Percentiles rank a stretch among this genome's conserved stretches.
Conservation (phyloP, 2,113 vertebrate species). For the Alethe castanea region DNA sequence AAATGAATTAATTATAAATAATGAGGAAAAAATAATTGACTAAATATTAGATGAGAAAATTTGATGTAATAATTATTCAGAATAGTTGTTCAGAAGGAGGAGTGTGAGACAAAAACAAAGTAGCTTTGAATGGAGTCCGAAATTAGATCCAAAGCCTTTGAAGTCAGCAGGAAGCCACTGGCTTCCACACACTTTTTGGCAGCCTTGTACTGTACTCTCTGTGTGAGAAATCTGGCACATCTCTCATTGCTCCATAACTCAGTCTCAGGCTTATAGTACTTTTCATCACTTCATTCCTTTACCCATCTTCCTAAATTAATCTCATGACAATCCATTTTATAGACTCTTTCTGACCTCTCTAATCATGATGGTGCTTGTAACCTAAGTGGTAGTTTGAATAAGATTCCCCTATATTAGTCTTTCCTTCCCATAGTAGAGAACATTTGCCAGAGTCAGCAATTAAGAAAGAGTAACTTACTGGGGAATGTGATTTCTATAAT, state of each 20-base stretch:
- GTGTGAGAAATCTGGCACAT: background rate
- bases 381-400: background rate
- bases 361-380: background rate
- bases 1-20: background rate
- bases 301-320: constrained; percentile 11
- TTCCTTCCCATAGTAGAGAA: background rate
- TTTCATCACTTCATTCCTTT: background rate
- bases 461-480: background rate
- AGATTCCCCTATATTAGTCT: background rate
- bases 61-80: background rate
- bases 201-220: background rate
- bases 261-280: background rate
- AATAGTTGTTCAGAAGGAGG: background rate
- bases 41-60: background rate
- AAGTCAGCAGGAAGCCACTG: background rate
- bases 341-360: background rate
- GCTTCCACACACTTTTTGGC: background rate
- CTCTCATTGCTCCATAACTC: background rate
- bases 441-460: background rate
- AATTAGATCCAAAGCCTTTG: constrained; percentile 10
- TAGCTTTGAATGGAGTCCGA: background rate
- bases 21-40: background rate
- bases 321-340: constrained; percentile 1
- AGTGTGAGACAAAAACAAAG: background rate
- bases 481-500: background rate